Conservation (phyloP, 2,113 vertebrate species). For the Pan troglodytes region NHGRI_mPanTro3-v2.1_pri NC_072417.2:69623001-69623500, state of each 20-base stretch:
- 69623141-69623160: conserved; percentile 62
- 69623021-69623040: conserved; percentile 60
- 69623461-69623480: neutral
- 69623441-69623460: neutral
- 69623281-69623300: neutral
- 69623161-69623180: conserved; percentile 40
- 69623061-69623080: conserved; percentile 65
- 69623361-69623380: neutral
- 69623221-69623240: neutral
- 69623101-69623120: conserved; percentile 70
- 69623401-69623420: conserved; percentile 1
- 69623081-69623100: conserved; percentile 66
- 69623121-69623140: conserved; percentile 51
- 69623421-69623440: neutral
- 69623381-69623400: neutral
- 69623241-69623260: neutral
- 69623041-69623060: conserved; percentile 67
- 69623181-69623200: neutral
- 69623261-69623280: conserved; percentile 33
- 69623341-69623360: neutral
- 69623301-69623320: too few relatives aligned
- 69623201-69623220: conserved; percentile 35
- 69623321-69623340: too few relatives aligned
- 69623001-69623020: conserved; percentile 67
- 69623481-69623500: neutral